Conservation (phyloP, 2,113 vertebrate genomes). For the Alouatta palliata region DNA sequence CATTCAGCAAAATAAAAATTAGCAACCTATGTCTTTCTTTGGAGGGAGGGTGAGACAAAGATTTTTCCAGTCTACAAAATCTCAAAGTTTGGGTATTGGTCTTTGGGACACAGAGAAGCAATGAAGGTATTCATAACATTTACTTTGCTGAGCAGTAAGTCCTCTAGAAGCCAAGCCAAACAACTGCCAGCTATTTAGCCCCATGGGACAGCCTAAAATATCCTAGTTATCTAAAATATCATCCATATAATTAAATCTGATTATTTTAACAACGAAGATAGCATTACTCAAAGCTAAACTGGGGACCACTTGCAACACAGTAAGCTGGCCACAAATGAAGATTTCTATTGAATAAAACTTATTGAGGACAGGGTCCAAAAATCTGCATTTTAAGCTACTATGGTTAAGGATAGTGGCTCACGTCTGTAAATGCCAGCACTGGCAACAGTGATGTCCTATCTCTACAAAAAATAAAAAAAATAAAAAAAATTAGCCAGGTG, state of each 20-base stretch:
- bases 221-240: constrained; percentile 21
- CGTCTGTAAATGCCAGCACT: too few species aligned
- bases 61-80: constrained; percentile 1
- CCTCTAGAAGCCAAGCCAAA: neutral
- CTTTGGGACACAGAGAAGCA: neutral
- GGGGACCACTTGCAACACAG: neutral
- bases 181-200: neutral
- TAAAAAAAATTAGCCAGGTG: too few species aligned
- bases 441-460: too few species aligned
- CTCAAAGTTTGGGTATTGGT: neutral
- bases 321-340: neutral
- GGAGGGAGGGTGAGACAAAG: neutral
- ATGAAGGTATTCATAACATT: neutral
- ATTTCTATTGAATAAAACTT: neutral
- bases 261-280: constrained; percentile 36
- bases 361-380: neutral
- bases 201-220: neutral
- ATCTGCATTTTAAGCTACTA: neutral
- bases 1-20: constrained; percentile 29
- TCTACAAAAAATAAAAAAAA: too few species aligned
- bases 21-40: neutral
- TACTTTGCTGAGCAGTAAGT: neutral
- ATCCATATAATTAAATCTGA: constrained; percentile 32
- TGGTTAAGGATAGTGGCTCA: too few species aligned
- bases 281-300: constrained; percentile 31